These are phyloP conservation scores for Eretmocerus hayati DNA, from an alignment of 2,888 invertebrate species.

Conservation along the genomic window DNA sequence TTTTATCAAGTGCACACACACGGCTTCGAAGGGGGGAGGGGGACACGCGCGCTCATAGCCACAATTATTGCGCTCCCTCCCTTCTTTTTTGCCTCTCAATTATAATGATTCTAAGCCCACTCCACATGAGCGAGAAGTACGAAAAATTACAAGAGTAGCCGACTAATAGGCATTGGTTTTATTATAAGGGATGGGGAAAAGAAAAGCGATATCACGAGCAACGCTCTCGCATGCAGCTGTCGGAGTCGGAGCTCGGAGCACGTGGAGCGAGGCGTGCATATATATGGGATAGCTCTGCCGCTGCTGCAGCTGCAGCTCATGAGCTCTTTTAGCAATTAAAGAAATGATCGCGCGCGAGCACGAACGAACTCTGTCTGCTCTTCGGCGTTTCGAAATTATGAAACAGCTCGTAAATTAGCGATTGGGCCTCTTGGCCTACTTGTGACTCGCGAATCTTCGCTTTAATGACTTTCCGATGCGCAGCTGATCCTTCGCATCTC, in stretches of 20 bases:
- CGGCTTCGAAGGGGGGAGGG: not conserved
- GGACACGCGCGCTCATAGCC: not conserved
- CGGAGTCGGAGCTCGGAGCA: not conserved
- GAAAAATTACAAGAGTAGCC: constrained; percentile 9
- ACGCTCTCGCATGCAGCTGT: not conserved
- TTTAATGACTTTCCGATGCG: no score
- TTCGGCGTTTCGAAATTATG: constrained; percentile 16
- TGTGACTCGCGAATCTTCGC: no score
- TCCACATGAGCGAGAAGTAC: not conserved
- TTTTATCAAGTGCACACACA: not conserved
- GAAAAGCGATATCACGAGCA: not conserved
- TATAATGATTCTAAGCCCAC: constrained; percentile 9
- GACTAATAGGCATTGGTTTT: not conserved
- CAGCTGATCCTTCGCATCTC: not conserved
- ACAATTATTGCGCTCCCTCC: not conserved
- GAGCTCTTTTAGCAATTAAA: constrained; percentile 14
- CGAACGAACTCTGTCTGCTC: no score
- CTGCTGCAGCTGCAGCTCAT: not conserved
- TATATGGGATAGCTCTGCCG: no score
- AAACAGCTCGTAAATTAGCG: constrained; percentile 20
- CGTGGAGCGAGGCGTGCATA: not conserved
- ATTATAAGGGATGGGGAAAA: not conserved
- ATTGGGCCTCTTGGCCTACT: constrained; percentile 18
- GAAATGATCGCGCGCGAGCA: constrained; percentile 9
- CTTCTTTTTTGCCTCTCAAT: not conserved